Base-by-base conservation (phyloP, 2,888 invertebrate species). In the Furcula furcula region DNA sequence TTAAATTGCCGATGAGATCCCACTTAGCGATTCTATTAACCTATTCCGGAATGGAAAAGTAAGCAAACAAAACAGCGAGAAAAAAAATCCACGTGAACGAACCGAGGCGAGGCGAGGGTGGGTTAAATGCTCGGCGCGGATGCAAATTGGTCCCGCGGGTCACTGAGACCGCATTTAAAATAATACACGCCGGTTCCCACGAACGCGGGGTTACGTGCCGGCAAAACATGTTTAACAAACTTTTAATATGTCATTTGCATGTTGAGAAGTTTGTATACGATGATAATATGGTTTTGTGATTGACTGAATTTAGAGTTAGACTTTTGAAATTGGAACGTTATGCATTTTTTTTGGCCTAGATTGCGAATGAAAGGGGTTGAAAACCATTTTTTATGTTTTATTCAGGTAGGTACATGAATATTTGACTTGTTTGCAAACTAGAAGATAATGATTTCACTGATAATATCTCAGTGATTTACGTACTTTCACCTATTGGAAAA, bases 91-190 rank as follows among this genome's bases (percentile, higher is more conserved):
- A 41, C 50, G 46, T 35, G 43, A 40, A 44, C 41, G 26, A 14
- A 9, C 23, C 12, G 34, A 29, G 38, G 40, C 41, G 26, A 14
- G 14, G 12, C 12, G 34, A 29, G 38, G 40, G 39, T 40, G 59
- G 50, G 47, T 57, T 50, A 53, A 59, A 51, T 36, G 37, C 30
- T 33, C 35, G 44, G 45, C 29, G 21, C 29, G 39, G 40, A 55
- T 55, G 60, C 58, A 60, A 60, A 62, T 61, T 51, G 43, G 32
- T 37, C 50, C 43, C 40, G 4, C 31, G 49, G 48, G 55, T 46
- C 45, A 20, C 34, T 31, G 50, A 36, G 44, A 34, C 51, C 49
- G 37, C 46, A 41, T 57, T 61, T 59, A 55, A 57, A 56, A 62
- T 51, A 57, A 57, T 57, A 57, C 44, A 43, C 35, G 29, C 21